Base-by-base conservation (phyloP, 2,113 vertebrate species). In the Podocnemis expansa region DNA sequence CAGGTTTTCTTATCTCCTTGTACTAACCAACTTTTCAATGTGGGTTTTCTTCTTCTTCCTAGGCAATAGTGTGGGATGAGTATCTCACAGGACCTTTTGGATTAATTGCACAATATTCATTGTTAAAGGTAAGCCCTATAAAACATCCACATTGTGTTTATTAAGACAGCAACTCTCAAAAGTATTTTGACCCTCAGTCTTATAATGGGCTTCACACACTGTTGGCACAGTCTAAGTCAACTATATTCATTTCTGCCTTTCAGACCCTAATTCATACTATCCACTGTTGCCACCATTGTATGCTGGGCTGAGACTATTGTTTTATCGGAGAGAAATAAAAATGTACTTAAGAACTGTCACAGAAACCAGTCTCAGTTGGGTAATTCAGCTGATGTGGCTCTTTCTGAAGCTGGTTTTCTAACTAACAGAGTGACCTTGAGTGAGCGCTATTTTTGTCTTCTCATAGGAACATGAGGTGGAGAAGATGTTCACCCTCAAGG, bases 31-130 rank as follows among this genome's bases (percentile, higher is more conserved):
- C 45, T 47, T 25, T 19, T 27, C 86, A 7, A 25, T 5, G 25
- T 49, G 78, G 51, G 5, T 80, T 58, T 86, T 91, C 84, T 75
- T 11, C 51, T 86, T 91, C 84, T 90, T 70, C 63, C 92, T n/a
- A 99, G 99, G 99, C 99, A 17, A 99, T 99, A 95, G 99, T 99
- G 80, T 99, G 99, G 99, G 99, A 99, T 93, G 99, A 99, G 91
- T 99, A 99, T 96, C 98, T 99, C 87, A 99, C 99, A 0, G 99
- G 99, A 92, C 99, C 99, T 0, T 99, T 99, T 98, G 99, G 99
- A 91, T 96, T 99, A 78, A 99, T 99, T 96, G 99, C 99, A 34
- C 99, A 99, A 93, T 99, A 99, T 96, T 99, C 99, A 2, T 97
- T 99, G 0, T 95, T 99, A 38, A 99, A 99, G 99, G 99, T 99